A percentile compares a stretch with the other conserved stretches of the same genome.
phyloP scores from a whole-genome alignment of 37 sponge, comb jelly and placozoan species.

The Trichoplax adhaerens region DNA sequence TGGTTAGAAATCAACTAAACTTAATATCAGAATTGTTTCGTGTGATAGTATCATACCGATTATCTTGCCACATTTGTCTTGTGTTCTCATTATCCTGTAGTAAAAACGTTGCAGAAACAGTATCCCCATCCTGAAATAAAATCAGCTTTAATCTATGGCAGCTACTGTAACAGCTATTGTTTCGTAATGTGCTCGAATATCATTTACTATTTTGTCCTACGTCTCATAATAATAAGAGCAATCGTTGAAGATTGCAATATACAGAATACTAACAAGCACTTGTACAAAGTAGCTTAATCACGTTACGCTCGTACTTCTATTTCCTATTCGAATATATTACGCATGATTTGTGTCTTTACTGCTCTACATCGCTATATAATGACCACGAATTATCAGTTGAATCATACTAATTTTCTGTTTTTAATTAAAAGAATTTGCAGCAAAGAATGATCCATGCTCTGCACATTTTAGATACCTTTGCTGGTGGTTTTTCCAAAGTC shows the following conservation, averaged over 20 bases:
- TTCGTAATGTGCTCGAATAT: slow-evolving; percentile 4
- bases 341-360: too few relatives aligned
- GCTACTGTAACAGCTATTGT: too few relatives aligned
- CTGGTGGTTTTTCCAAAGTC: slow-evolving; percentile 13
- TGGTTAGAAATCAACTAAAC: too few relatives aligned
- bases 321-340: too few relatives aligned
- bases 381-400: too few relatives aligned
- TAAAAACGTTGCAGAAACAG: slow-evolving; percentile 43
- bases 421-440: background rate
- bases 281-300: too few relatives aligned
- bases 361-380: too few relatives aligned
- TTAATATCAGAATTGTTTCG: too few relatives aligned
- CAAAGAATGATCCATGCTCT: slow-evolving; percentile 13
- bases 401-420: too few relatives aligned
- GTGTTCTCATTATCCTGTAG: slow-evolving; percentile 52
- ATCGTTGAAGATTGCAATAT: background rate
- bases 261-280: background rate
- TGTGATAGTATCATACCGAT: slow-evolving; percentile 12
- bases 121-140: slow-evolving; percentile 25
- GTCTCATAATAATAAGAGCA: background rate
- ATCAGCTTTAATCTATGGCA: too few relatives aligned
- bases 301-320: too few relatives aligned
- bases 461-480: background rate
- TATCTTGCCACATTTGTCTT: slow-evolving; percentile 45
- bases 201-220: background rate